Base-by-base conservation (phyloP, 2,888 invertebrate genomes). In the Willowsia nigromaculata region DNA sequence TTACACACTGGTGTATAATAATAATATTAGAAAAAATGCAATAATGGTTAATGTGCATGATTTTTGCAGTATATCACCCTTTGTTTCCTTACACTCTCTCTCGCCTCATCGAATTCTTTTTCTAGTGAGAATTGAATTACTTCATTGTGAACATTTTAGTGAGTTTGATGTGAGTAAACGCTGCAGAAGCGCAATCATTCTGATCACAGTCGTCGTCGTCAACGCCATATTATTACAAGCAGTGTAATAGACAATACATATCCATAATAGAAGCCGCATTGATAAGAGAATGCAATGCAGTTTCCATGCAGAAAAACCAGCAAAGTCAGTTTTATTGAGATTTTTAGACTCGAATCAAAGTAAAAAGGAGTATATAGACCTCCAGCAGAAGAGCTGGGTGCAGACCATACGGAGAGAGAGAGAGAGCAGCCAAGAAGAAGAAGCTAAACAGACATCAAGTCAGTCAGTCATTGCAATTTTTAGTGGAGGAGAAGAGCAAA, bases 401-500 rank as follows among this genome's bases (percentile, higher is more conserved):
- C 13, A 47, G 2, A 68, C 37, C 7, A 11, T 22, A 47, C 0
- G 11, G 11, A 74, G 25, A 47, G 47, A 74, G 3, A 6, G 4
- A 56, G 50, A 78, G 78, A 78, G 78, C 53, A 78, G 78, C 37
- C 78, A 53, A 53, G 53, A 78, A 78, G 56, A 78, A 53, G 78
- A 56, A 47, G 74, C 37, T 78, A 56, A 78, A 37, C 78, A 56
- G 78, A 56, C 56, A 76, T 76, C 50, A 76, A 78, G 78, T 78
- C 78, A 78, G 76, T 30, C 50, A 76, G 53, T 78, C 78, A 56
- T 78, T 78, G 78, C 78, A 78, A 78, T 78, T 78, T 33, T 53
- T 22, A 18, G 33, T 33, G 37, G 15, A 33, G 37, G 56, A 78
- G 22, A 78, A 37, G 37, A 78, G 78, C 33, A 56, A 33, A 56